A percentile compares a stretch with the other conserved stretches of the same genome.
Evolutionary conservation across 2,888 invertebrate genomes (phyloP).

Genomic region (Hemistola chrysoprasaria): DNA sequence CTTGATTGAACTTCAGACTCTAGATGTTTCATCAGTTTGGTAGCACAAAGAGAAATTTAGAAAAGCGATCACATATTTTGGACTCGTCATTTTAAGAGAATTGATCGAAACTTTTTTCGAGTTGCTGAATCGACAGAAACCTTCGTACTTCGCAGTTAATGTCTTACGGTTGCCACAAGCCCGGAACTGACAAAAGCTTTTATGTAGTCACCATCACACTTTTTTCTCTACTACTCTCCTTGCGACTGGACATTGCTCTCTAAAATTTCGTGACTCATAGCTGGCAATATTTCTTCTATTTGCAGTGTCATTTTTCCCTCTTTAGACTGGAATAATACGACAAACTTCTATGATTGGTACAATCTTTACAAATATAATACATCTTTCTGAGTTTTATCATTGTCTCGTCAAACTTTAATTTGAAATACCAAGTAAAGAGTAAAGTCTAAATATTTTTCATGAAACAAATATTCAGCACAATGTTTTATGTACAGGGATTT

Average conservation of each 20-base stretch:
- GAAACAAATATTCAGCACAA: constrained; percentile 1
- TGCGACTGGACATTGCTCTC: constrained; percentile 54
- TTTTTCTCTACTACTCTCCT: constrained; percentile 62
- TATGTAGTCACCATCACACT: constrained; percentile 53
- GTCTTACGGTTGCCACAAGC: constrained; percentile 24
- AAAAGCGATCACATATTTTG: constrained; percentile 49
- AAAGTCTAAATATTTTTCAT: constrained; percentile 2
- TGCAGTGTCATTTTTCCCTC: constrained; percentile 57
- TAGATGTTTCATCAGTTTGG: constrained; percentile 58
- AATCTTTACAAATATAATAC: no score
- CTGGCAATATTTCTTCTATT: constrained; percentile 63
- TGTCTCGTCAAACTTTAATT: no score
- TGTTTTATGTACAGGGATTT: constrained; percentile 35
- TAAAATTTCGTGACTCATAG: constrained; percentile 56
- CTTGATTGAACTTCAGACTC: constrained; percentile 44
- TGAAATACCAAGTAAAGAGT: no score
- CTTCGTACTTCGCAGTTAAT: constrained; percentile 45
- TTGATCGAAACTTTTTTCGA: constrained; percentile 72
- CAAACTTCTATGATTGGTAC: no score
- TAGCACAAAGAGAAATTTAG: constrained; percentile 31
- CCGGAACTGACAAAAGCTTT: constrained; percentile 35
- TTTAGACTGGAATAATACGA: not conserved
- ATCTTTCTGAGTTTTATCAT: no score
- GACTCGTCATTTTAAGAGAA: constrained; percentile 65
- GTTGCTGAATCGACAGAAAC: constrained; percentile 55